phyloP scores from a whole-genome alignment of 2,797 vertebrate species.

The Labeo calbasu region DNA sequence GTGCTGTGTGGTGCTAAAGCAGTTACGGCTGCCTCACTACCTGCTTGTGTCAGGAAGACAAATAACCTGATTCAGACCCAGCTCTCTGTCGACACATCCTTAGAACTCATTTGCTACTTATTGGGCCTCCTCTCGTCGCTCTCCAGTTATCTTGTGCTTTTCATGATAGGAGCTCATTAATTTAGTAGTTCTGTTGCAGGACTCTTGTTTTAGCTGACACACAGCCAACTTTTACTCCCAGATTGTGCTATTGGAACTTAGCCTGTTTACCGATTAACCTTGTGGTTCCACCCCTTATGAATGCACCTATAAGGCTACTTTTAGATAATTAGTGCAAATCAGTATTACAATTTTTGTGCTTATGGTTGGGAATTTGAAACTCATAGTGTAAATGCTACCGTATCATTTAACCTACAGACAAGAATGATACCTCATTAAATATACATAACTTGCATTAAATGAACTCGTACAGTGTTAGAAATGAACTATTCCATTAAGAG shows the following conservation, averaged over 20 bases:
- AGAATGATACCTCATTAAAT: background rate
- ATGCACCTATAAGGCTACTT: background rate
- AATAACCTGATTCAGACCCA: slow-evolving; percentile 37
- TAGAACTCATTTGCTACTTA: slow-evolving; percentile 66
- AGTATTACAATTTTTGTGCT: background rate
- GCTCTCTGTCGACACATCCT: slow-evolving; percentile 60
- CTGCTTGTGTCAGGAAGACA: slow-evolving; percentile 33
- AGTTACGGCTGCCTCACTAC: slow-evolving; percentile 12
- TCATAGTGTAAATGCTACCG: background rate
- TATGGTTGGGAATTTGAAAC: background rate
- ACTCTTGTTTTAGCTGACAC: slow-evolving; percentile 59
- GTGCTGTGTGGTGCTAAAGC: slow-evolving; percentile 31
- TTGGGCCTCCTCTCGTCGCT: slow-evolving; percentile 51
- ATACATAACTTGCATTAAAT: background rate
- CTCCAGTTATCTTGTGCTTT: slow-evolving; percentile 30
- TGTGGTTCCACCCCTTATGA: background rate
- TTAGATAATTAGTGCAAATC: background rate
- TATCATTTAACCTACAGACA: background rate
- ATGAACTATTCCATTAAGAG: too few species aligned
- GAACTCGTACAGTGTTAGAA: too few species aligned
- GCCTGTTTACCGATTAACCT: slow-evolving; percentile 54
- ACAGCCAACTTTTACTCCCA: slow-evolving; percentile 54
- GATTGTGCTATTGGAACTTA: slow-evolving; percentile 26
- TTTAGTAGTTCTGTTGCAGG: slow-evolving; percentile 60
- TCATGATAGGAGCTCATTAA: slow-evolving; percentile 54